Evolutionary conservation across 2,113 vertebrate species (phyloP).

Genomic region (Cettia cetti): DNA sequence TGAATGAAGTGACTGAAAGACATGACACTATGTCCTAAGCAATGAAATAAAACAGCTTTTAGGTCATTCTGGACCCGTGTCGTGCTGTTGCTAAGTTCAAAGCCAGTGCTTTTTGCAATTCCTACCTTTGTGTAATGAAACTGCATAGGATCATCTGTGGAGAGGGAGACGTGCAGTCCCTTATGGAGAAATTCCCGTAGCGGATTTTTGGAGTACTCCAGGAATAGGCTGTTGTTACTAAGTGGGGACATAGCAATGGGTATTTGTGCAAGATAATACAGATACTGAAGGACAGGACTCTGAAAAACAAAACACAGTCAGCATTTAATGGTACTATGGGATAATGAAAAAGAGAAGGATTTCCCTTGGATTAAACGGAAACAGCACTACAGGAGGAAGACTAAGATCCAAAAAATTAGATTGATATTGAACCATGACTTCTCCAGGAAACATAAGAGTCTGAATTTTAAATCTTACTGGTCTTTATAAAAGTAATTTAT

Average conservation of each 20-base stretch:
- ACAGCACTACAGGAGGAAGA: neutral
- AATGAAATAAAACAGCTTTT: neutral
- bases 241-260: conserved; percentile 99
- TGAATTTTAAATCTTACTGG: neutral
- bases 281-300: conserved; percentile 97
- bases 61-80: neutral
- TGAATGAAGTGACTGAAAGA: conserved; percentile 32
- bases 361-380: neutral
- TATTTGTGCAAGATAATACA: conserved; percentile 95
- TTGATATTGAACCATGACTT: neutral
- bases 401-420: neutral
- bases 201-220: conserved; percentile 96
- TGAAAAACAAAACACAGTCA: conserved; percentile 67
- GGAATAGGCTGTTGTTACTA: conserved; percentile 97
- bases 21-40: neutral
- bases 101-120: neutral
- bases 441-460: neutral
- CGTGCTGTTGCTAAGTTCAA: neutral
- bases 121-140: conserved; percentile 98
- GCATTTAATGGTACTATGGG: neutral
- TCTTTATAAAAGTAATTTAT: neutral
- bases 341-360: neutral
- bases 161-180: conserved; percentile 92
- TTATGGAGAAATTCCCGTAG: conserved; percentile 94
- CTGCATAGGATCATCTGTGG: conserved; percentile 97